Percentiles rank a stretch among this genome's conserved stretches.
phyloP scores from a whole-genome alignment of 2,113 vertebrate genomes.

The Zosterops japonicus region DNA sequence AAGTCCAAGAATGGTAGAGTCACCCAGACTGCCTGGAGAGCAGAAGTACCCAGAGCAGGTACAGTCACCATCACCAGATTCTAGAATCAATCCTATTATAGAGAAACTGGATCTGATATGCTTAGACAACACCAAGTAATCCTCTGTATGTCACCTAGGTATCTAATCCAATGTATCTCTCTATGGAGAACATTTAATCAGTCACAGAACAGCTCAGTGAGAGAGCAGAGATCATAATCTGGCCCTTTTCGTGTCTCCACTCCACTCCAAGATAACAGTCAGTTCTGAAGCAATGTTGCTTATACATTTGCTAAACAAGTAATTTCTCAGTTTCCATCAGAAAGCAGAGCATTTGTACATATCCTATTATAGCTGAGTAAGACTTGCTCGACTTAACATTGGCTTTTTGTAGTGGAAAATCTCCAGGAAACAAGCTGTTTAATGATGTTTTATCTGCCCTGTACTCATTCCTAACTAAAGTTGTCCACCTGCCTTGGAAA shows the following conservation, averaged over 20 bases:
- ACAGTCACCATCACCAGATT: not conserved
- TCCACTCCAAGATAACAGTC: not conserved
- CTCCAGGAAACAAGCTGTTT: slow-evolving; percentile 59
- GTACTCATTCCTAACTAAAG: slow-evolving; percentile 25
- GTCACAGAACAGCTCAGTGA: not conserved
- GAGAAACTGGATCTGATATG: not conserved
- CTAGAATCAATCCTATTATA: not conserved
- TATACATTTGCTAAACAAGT: slow-evolving; percentile 45
- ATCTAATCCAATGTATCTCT: not conserved
- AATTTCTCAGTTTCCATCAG: slow-evolving; percentile 48
- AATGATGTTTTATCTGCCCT: slow-evolving; percentile 46
- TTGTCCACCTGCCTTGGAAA: slow-evolving; percentile 48
- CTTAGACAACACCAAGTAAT: not conserved
- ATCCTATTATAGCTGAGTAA: slow-evolving; percentile 56
- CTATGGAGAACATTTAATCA: not conserved
- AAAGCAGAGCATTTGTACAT: slow-evolving; percentile 52
- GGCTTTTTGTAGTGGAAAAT: slow-evolving; percentile 59
- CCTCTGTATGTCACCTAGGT: not conserved
- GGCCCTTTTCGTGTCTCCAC: not conserved
- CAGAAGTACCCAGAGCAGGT: not conserved
- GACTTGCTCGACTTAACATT: slow-evolving; percentile 36
- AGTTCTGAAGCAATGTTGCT: slow-evolving; percentile 25
- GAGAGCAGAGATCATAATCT: slow-evolving; percentile 32
- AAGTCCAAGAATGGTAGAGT: not conserved
- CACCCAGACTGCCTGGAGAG: not conserved